Percentiles rank a stretch among this genome's conserved stretches.
phyloP scores from a whole-genome alignment of 2,113 vertebrate species.

The Myxocyprinus asiaticus region DNA sequence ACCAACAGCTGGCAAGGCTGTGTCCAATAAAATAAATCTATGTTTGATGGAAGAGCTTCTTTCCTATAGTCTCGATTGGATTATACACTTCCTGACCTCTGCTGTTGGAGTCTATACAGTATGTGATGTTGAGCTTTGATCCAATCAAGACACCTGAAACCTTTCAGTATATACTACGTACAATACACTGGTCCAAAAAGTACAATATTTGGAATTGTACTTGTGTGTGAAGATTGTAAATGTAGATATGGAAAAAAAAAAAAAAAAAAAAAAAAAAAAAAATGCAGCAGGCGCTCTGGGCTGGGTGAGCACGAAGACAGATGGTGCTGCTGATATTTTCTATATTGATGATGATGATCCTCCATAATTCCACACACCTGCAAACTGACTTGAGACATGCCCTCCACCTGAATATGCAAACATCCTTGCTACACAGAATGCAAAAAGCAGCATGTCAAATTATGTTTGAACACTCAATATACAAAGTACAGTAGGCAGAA shows the following conservation, averaged over 20 bases:
- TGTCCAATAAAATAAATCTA: constrained; percentile 23
- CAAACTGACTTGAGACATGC: constrained; percentile 64
- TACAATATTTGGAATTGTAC: background rate
- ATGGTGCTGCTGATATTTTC: constrained; percentile 73
- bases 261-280: no score
- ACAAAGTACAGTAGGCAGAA: no score
- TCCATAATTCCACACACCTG: constrained; percentile 75
- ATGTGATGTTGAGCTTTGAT: constrained; percentile 15
- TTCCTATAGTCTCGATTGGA: constrained; percentile 22
- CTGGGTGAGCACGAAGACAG: constrained; percentile 77
- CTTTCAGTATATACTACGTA: background rate
- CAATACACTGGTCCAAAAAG: constrained; percentile 1
- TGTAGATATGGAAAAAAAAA: constrained; percentile 58
- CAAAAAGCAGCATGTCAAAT: no score
- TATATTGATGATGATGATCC: constrained; percentile 78
- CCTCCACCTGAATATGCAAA: no score
- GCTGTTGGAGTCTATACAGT: constrained; percentile 8
- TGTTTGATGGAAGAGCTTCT: constrained; percentile 14
- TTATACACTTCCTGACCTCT: constrained; percentile 36
- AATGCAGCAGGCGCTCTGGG: constrained; percentile 76
- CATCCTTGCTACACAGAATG: no score
- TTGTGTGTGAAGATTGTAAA: constrained; percentile 28
- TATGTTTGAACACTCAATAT: no score
- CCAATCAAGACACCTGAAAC: constrained; percentile 5
- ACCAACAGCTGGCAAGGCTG: constrained; percentile 20